Evolutionary conservation across 2,797 vertebrate species (phyloP), one percentile per base, ranked within the genome.

Genomic region (Heliangelus exortis): DNA sequence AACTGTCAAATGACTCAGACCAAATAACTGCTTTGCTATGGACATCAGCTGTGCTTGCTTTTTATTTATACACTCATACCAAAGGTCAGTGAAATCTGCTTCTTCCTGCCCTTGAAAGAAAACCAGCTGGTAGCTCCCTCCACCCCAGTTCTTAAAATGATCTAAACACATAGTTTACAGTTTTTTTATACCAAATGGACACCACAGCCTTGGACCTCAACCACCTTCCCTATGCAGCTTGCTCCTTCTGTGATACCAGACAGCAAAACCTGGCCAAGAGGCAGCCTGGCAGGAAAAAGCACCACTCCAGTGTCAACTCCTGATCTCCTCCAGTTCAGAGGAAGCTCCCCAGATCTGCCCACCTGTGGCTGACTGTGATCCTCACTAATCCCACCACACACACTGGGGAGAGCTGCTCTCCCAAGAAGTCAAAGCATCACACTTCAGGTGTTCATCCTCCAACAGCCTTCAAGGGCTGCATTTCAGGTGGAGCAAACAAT

Each of bases 181-280:
- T 67, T 75, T 20, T 67, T 75, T 57, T 12, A 43, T 2, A 36
- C 9, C 6, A 3, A 69, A 48, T 1, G 3, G 13, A 13, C 53
- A 63, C 17, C 0, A 2, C 13, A 51, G 15, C 5, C 9, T 34
- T 9, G 43, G 18, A 58, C 15, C 36, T 66, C 55, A 23, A 3
- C 0, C 0, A 31, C 5, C 3, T 7, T 73, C 7, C n/a, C 26
- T 55, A 31, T 0, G 2, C 14, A 59, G 47, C 9, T 13, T 41
- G 14, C 26, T 65, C 18, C 16, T 79, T 20, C 58, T n/a, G 39
- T 0, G 0, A 34, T 9, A 65, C 1, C 7, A 87, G 6, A 21
- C 23, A 41, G 10, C 15, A 59, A 68, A 76, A 18, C 22, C 2
- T 36, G 19, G 10, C 22, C 59, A 54, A 25, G 5, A 61, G 9